phyloP scores from a whole-genome alignment of 2,113 vertebrate species.

The Ictalurus furcatus region DNA sequence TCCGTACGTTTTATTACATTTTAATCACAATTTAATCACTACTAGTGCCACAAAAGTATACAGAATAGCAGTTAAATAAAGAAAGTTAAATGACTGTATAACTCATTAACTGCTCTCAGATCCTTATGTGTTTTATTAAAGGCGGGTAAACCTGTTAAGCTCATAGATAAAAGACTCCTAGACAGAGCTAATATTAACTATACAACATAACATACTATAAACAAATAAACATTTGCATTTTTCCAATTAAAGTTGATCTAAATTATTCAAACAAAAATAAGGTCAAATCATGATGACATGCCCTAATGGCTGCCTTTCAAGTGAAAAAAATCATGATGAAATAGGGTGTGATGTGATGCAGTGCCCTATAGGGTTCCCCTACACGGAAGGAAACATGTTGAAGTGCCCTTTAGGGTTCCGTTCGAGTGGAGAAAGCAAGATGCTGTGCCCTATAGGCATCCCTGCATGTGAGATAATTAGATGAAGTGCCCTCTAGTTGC shows the following conservation, averaged over 20 bases:
- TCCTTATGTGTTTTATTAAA: neutral
- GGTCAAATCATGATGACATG: neutral
- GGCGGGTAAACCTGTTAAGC: neutral
- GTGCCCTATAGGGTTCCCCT: neutral
- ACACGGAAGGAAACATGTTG: neutral
- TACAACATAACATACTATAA: neutral
- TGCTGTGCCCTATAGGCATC: neutral
- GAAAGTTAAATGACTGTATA: neutral
- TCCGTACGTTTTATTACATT: neutral
- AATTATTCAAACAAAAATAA: neutral
- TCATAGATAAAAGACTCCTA: neutral
- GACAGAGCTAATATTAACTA: neutral
- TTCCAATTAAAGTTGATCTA: neutral
- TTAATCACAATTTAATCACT: neutral
- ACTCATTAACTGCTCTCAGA: neutral
- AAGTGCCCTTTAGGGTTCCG: neutral
- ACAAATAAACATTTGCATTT: neutral
- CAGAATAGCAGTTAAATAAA: neutral
- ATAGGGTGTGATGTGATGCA: neutral
- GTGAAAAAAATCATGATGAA: neutral
- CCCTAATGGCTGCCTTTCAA: neutral
- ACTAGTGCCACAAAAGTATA: too few species aligned
- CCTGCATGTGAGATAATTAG: neutral
- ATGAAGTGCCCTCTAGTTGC: neutral
- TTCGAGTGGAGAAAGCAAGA: neutral